Evolutionary conservation across 2,113 vertebrate genomes (phyloP), one percentile per base, ranked within the genome.

Genomic region (Nothoprocta perdicaria): DNA sequence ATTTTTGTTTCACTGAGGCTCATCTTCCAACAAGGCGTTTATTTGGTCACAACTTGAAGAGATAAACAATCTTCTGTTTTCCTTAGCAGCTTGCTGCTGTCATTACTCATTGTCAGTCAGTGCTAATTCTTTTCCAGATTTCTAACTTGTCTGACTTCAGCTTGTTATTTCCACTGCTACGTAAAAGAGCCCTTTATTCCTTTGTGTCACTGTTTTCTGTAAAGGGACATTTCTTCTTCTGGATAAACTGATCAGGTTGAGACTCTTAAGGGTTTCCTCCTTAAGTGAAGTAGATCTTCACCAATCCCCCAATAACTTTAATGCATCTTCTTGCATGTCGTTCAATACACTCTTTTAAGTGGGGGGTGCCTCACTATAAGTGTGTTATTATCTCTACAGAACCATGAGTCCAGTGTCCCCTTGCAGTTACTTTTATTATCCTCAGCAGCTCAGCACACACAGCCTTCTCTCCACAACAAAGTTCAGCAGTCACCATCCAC

Each of bases 41-140:
- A 43, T 92, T 85, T 95, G 73, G 50, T 94, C 65, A 33, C 91
- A 82, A 88, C 91, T 69, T 86, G 73, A 94, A 90, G 80, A 91
- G 82, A 88, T 60, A 87, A 80, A 80, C 60, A 60, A 85, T 74
- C 60, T 85, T 88, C 50, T 74, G 1, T 90, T 95, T 88, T 67
- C 41, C 31, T 62, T 89, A 89, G 79, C 24, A 83, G 91, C 57
- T 91, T 95, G 61, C 60, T 86, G 14, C 46, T 89, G 46, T 80
- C 18, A 50, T 95, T 92, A 71, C 72, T 94, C 73, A 63, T 52
- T 91, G 76, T 88, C 41, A n/a, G 76, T 88, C 41, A n/a, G 33
- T 80, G 46, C 73, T 91, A 83, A 89, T 91, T 85, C 38, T 88
- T 91, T 80, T 85, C 65, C 82, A 78, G 65, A 86, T 88, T 94